Base-by-base conservation (phyloP, 2,888 invertebrate genomes). In the Erebia aethiops region DNA sequence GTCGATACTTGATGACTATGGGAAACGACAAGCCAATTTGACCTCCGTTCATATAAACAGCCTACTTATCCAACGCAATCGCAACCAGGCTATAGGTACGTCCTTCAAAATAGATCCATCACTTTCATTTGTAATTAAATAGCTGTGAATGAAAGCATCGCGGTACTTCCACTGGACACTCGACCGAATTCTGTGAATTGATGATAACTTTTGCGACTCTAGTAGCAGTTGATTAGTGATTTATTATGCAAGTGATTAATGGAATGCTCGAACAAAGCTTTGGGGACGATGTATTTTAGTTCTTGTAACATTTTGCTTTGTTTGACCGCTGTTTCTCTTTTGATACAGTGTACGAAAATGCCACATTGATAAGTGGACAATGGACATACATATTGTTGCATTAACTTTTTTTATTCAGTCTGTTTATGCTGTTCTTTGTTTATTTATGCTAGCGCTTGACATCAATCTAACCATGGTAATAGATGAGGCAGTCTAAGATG, bases 191-290 rank as follows among this genome's bases (percentile, higher is more conserved):
- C 56, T 72, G 69, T 64, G 77, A 72, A 77, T 76, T 81, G 74
- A 78, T 77, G 77, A 64, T 67, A 49, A 58, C 69, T 60, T 71
- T 66, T 58, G 66, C 41, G 64, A 54, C 26, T 51, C 43, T 16
- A 57, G 35, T 56, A 63, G 2, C 66, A 52, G 77, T 73, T 79
- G 78, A 77, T 76, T 75, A 72, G 77, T 81, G 79, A 82, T 83
- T 79, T 81, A 82, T 82, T 79, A 77, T 79, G 73, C 71, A 74
- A 76, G 75, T 82, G 82, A 81, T 81, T 82, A 80, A 83, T 80
- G 69, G 66, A 56, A 49, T 8, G 16, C 56, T 49, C 69, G 54
- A 54, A 52, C 21, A 41, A 10, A 8, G 14, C n/a, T 57, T 46
- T 66, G 56, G 51, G 57, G 61, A 69, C 46, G 18, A 14, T 41